These are phyloP conservation scores for Ceyx erithaca DNA, from an alignment of 2,797 vertebrate genomes.

Conservation along the genomic window DNA sequence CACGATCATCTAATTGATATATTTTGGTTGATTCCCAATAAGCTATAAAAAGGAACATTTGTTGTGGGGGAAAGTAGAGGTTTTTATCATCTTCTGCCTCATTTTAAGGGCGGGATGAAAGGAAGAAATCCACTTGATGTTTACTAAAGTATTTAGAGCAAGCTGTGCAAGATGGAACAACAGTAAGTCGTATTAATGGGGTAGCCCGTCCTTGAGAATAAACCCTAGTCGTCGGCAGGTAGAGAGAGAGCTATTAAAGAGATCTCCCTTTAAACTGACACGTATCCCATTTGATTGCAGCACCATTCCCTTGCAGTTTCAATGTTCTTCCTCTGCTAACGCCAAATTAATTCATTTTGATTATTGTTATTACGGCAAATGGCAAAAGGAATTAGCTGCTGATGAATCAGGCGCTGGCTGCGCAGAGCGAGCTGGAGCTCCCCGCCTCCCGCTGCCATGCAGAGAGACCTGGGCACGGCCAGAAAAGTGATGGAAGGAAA, in stretches of 20 bases:
- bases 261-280: slow-evolving; percentile 20
- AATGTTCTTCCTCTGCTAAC: slow-evolving; percentile 9
- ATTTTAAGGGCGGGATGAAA: not conserved
- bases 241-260: slow-evolving; percentile 27
- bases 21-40: slow-evolving; percentile 48
- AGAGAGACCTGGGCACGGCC: not conserved
- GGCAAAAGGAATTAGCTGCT: slow-evolving; percentile 16
- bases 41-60: slow-evolving; percentile 10
- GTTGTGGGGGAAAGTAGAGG: not conserved
- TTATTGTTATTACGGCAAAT: slow-evolving; percentile 46
- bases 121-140: not conserved
- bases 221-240: not conserved
- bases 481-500: slow-evolving; percentile 26
- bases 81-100: slow-evolving; percentile 47
- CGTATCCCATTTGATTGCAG: slow-evolving; percentile 22
- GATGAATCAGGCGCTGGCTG: not conserved
- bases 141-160: slow-evolving; percentile 57
- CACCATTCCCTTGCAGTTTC: slow-evolving; percentile 23
- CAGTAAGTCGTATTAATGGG: not conserved
- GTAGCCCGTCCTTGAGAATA: not conserved
- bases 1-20: slow-evolving; percentile 43
- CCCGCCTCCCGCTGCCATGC: not conserved
- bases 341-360: slow-evolving; percentile 63
- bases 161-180: slow-evolving; percentile 7
- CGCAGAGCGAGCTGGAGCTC: not conserved